phyloP scores from a whole-genome alignment of 2,888 invertebrate genomes.

The Polietes domitor region DNA sequence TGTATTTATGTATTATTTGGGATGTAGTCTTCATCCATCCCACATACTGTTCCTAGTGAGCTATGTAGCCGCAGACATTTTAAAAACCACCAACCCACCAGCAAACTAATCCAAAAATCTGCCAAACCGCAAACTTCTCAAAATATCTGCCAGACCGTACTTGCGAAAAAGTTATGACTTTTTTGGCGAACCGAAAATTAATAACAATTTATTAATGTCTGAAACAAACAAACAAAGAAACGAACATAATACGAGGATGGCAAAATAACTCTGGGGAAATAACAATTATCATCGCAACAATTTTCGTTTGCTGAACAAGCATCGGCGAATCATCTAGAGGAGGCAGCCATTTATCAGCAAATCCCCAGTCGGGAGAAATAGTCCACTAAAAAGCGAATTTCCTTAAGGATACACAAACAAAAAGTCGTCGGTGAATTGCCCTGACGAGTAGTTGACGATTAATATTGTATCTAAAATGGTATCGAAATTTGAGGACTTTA shows the following conservation, averaged over 20 bases:
- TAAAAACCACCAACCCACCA: not conserved
- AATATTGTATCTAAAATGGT: too few species aligned
- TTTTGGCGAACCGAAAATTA: slow-evolving; percentile 24
- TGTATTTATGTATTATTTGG: not conserved
- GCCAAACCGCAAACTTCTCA: slow-evolving; percentile 22
- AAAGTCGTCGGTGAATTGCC: too few species aligned
- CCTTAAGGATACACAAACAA: too few species aligned
- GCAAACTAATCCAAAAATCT: not conserved
- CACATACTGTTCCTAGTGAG: not conserved
- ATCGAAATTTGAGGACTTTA: too few species aligned
- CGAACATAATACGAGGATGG: not conserved
- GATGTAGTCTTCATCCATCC: not conserved
- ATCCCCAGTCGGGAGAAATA: too few species aligned
- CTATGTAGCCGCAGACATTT: not conserved
- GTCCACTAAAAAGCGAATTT: too few species aligned
- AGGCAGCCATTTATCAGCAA: too few species aligned
- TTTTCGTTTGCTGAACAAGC: too few species aligned
- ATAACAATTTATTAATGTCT: slow-evolving; percentile 47
- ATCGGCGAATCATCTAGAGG: too few species aligned
- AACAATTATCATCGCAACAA: too few species aligned
- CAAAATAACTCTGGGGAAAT: too few species aligned
- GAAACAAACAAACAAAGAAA: not conserved
- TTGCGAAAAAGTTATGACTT: slow-evolving; percentile 27
- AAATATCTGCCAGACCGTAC: slow-evolving; percentile 35
- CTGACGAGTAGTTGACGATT: too few species aligned